Conservation (phyloP, 2,113 vertebrate genomes). For the Nansenia antarctica region DNA sequence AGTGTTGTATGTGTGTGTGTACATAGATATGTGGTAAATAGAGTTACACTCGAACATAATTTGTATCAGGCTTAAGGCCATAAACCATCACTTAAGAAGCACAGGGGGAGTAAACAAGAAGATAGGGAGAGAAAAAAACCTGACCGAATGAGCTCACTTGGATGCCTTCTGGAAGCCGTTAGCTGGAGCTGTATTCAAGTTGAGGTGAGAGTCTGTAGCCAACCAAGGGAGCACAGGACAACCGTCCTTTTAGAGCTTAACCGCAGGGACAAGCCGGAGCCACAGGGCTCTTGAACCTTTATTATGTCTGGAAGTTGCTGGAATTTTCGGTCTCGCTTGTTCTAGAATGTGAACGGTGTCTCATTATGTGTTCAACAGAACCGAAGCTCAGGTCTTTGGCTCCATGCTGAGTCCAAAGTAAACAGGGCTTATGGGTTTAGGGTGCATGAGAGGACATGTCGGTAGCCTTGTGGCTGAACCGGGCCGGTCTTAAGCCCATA, state of each 20-base stretch:
- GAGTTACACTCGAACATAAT: not conserved
- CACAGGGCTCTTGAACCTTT: constrained; percentile 14
- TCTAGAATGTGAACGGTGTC: not conserved
- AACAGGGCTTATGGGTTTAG: constrained; percentile 56
- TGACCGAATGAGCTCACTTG: not conserved
- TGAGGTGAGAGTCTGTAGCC: constrained; percentile 1
- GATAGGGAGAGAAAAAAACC: not conserved
- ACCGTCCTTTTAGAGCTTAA: constrained; percentile 11
- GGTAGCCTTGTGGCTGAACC: constrained; percentile 31
- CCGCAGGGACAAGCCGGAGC: not conserved
- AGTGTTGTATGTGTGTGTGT: not conserved
- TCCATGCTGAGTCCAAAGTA: constrained; percentile 58
- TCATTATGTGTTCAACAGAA: not conserved
- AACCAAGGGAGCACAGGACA: constrained; percentile 24
- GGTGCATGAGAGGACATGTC: constrained; percentile 49
- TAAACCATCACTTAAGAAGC: not conserved
- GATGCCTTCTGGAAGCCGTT: constrained; percentile 62
- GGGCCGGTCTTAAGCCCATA: constrained; percentile 37
- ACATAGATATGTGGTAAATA: not conserved
- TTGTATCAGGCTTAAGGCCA: not conserved
- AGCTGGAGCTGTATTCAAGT: constrained; percentile 35
- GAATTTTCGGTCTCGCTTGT: not conserved
- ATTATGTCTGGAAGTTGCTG: not conserved
- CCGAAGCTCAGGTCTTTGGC: not conserved
- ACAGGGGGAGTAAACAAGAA: not conserved